Percentiles rank a stretch among this genome's conserved stretches.
These are phyloP conservation scores for Willisornis vidua DNA, from an alignment of 2,113 vertebrate species.

Conservation along the genomic window DNA sequence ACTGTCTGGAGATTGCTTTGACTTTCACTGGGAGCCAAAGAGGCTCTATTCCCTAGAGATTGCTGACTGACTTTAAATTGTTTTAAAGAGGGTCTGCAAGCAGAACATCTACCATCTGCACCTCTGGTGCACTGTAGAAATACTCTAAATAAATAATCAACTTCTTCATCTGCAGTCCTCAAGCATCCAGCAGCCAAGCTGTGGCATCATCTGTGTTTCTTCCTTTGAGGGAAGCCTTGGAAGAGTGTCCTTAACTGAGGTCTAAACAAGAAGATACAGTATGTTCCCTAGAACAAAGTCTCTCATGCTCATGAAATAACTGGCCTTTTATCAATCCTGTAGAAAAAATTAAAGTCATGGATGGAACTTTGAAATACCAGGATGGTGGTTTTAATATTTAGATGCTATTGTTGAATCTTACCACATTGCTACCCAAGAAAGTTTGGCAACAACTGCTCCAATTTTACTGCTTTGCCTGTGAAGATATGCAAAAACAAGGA, in stretches of 20 bases:
- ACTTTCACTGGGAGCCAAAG: neutral
- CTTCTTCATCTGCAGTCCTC: neutral
- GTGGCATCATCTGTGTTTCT: neutral
- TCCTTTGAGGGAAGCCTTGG: neutral
- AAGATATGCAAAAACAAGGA: neutral
- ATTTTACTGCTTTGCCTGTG: neutral
- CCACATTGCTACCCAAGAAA: neutral
- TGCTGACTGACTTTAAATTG: neutral
- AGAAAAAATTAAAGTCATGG: neutral
- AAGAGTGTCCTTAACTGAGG: neutral
- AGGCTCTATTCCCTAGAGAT: neutral
- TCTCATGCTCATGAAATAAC: neutral
- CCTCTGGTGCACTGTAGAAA: neutral
- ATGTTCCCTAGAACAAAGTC: neutral
- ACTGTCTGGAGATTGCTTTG: neutral
- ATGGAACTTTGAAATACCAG: neutral
- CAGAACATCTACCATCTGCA: neutral
- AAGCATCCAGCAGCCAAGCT: neutral
- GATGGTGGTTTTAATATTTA: neutral
- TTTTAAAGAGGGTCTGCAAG: neutral
- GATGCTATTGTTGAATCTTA: neutral
- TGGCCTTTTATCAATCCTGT: neutral
- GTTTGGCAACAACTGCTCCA: neutral
- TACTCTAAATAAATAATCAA: neutral
- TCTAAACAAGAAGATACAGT: neutral